Base-by-base conservation (phyloP, 2,113 vertebrate species). In the Tragelaphus strepsiceros region DNA sequence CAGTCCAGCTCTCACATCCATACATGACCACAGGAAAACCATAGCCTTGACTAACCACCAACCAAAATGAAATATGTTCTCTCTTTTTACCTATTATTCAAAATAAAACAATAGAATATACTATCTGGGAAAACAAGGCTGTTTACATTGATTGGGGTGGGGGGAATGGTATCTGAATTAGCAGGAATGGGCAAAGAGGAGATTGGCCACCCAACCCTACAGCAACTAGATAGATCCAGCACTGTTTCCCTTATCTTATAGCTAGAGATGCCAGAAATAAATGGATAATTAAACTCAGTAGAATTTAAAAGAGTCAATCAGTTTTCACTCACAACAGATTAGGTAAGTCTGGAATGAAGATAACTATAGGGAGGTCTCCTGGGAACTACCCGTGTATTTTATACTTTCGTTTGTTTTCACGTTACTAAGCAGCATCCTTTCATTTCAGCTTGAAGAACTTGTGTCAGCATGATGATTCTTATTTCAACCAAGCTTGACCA, bases 51-150 rank as follows among this genome's bases (percentile, higher is more conserved):
- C 43, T 43, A 43, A 81, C 82, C 49, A 80, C 7, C 32, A 64
- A 71, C 46, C 14, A 28, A 78, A 94, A 80, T 19, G 28, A 78
- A 93, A 92, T 17, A 17, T 74, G 51, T 53, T 86, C 90, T 95
- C 64, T 80, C 61, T 46, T 93, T 90, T 91, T 28, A 22, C 39
- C 28, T 81, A 39, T 88, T 46, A 59, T 85, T 67, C 86, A 92
- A 98, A 97, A 82, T 30, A 81, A 92, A 94, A 94, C 83, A 86
- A 59, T 30, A 94, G n/a, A 87, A 35, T 46, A 49, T 9, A 19
- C 13, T 35, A 13, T 74, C 28, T 89, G 59, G 61, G 54, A 9
- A 67, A 93, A 88, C 15, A 91, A 80, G 91, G 15, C 11, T 59
- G 6, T 78, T 78, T 85, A 80, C 92, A 7, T 32, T n/a, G 30